Evolutionary conservation across 2,113 vertebrate species (phyloP), one percentile per base, ranked within the genome.

Genomic region (Myiozetetes cayanensis): DNA sequence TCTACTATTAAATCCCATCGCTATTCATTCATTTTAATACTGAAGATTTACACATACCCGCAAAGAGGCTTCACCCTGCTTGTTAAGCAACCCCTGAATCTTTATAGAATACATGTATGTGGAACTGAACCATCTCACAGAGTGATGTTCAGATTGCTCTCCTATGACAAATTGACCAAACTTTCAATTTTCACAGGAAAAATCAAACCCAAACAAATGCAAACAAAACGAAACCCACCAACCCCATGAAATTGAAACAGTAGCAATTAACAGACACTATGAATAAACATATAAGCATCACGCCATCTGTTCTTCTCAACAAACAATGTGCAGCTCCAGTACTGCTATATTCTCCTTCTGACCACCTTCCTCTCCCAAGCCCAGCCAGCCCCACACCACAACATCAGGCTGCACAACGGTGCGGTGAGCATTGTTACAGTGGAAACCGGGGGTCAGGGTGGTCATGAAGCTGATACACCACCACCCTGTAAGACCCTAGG

Each of bases 381-480:
- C 62, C 14, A 68, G 14, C 19, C 44, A 72, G 56, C 19, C 44
- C 46, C 62, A 41, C 6, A 37, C 37, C 39, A 23, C 13, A 76
- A 72, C 72, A 43, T 19, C 22, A 41, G 35, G 17, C 23, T 58
- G 27, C 41, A 63, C n/a, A 80, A 70, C 66, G 21, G 7, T 7
- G 13, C 10, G 8, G n/a, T 2, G 4, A 79, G 35, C 44, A 22
- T 6, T 61, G 41, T 49, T 56, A 6, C 43, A 6, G 2, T 24
- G 15, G 65, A 72, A 94, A 44, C 18, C 0, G 0, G 31, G 22
- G 8, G 3, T 59, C 31, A 46, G 44, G 55, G 30, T 56, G 58
- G 77, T 46, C 24, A 31, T 3, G 8, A 71, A 62, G 30, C 28
- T 61, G 71, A 62, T 0, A 1, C 3, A 5, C 47, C 9, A 13